phyloP scores from a whole-genome alignment of 2,888 invertebrate species.

The Oscheius sp. region DNA sequence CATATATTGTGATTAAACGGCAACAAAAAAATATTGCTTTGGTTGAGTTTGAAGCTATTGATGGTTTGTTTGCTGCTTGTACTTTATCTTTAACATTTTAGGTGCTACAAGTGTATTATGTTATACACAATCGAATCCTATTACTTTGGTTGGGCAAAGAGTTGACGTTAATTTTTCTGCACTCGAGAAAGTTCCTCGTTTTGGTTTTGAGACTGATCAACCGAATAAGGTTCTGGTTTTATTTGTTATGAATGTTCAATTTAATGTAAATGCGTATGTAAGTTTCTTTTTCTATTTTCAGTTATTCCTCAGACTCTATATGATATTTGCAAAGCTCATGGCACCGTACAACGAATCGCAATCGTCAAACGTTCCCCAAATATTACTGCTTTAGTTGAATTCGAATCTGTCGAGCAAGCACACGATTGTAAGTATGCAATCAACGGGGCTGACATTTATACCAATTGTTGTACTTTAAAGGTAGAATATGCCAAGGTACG shows the following conservation, averaged over 20 bases:
- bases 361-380: slow-evolving; percentile 74
- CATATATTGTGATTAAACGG: slow-evolving; percentile 66
- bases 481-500: slow-evolving; percentile 97
- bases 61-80: slow-evolving; percentile 31
- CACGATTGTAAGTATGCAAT: slow-evolving; percentile 79
- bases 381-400: slow-evolving; percentile 27
- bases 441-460: slow-evolving; percentile 98
- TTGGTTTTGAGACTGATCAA: slow-evolving; percentile 75
- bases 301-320: slow-evolving; percentile 81
- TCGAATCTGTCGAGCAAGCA: slow-evolving; percentile 18
- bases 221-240: slow-evolving; percentile 95
- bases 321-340: slow-evolving; percentile 93
- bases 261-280: slow-evolving; percentile 89
- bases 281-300: slow-evolving; percentile 22
- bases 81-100: not conserved
- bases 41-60: slow-evolving; percentile 65
- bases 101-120: slow-evolving; percentile 64
- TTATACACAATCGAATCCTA: slow-evolving; percentile 61
- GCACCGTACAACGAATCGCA: slow-evolving; percentile 93
- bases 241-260: slow-evolving; percentile 96
- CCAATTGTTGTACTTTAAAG: slow-evolving; percentile 97
- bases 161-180: slow-evolving; percentile 37
- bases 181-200: slow-evolving; percentile 50
- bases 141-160: slow-evolving; percentile 72
- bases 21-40: slow-evolving; percentile 63